Evolutionary conservation across 37 sponge, comb jelly and placozoan species (phyloP), one percentile per base, ranked within the genome.

Genomic region (Geodia barretti): DNA sequence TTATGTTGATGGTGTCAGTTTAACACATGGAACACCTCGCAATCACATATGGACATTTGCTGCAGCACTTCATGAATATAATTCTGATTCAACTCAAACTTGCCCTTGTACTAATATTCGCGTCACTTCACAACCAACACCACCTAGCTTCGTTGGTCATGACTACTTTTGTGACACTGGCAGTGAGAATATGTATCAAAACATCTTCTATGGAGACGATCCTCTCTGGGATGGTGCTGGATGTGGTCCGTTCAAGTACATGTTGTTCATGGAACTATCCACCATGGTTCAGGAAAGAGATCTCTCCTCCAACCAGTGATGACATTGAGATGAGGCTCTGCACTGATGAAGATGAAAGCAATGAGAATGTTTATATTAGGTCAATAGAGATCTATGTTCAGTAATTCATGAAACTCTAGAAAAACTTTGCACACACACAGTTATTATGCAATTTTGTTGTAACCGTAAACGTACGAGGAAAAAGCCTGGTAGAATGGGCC

Each of bases 21-120:
- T 78, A 3, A 78, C 38, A 25, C 30, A 78, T 34, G 79, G 79
- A 39, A 72, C 1, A 17, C 40, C 64, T 29, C 33, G 41, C 21
- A 37, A 70, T 4, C 82, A 81, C 35, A 58, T 81, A 21, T 81
- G 64, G 73, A 81, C 82, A 29, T 81, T 60, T 72, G 73, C 73
- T 35, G 63, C 62, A 34, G 82, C 28, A 39, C 7, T 0, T 14
- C 25, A 41, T 58, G 54, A 74, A 47, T 2, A 67, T 68, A 29
- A 29, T 7, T 9, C 33, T 47, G n/a, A n/a, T n/a, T 32, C 67
- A 21, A 25, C 19, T 24, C 21, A 38, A 25, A n/a, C 19, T 25
- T 79, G 80, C 47, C 80, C 80, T 35, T 79, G 80, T 33, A n/a
- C 66, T 8, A 4, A 5, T 2, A 3, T 32, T 8, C 26, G 35